phyloP scores from a whole-genome alignment of 2,888 invertebrate genomes.

The Ashinkailepas kermadecensis region DNA sequence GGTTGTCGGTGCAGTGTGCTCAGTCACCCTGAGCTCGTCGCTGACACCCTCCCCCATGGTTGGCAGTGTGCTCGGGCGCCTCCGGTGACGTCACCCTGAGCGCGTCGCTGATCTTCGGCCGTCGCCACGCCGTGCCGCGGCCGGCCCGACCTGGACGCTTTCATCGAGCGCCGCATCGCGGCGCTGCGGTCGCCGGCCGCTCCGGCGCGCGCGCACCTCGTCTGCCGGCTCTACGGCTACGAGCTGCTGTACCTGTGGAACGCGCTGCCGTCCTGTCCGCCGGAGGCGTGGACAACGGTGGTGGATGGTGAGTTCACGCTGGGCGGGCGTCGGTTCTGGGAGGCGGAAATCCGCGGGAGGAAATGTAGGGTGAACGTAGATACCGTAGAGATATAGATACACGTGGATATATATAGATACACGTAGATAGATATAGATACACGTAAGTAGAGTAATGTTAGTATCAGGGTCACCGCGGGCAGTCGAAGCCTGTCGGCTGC shows the following conservation, averaged over 20 bases:
- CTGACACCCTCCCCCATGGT: too few species aligned
- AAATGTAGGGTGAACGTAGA: too few species aligned
- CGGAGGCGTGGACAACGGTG: slow-evolving; percentile 36
- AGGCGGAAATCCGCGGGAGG: neutral
- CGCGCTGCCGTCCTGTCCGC: slow-evolving; percentile 52
- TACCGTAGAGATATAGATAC: too few species aligned
- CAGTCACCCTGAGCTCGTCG: too few species aligned
- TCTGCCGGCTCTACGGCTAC: slow-evolving; percentile 54
- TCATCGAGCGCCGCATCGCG: slow-evolving; percentile 30
- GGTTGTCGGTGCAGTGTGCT: too few species aligned
- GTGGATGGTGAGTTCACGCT: slow-evolving; percentile 27
- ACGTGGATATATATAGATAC: too few species aligned
- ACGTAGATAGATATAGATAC: too few species aligned
- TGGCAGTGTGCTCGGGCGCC: neutral
- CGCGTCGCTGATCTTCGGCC: slow-evolving; percentile 56
- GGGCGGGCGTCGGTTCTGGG: too few species aligned
- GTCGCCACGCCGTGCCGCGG: slow-evolving; percentile 61
- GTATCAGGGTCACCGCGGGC: too few species aligned
- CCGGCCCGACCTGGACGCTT: slow-evolving; percentile 48
- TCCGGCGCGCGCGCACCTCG: slow-evolving; percentile 36
- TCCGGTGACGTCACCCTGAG: slow-evolving; percentile 46
- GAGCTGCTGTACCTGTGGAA: slow-evolving; percentile 63
- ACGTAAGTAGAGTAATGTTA: too few species aligned
- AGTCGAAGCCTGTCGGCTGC: too few species aligned
- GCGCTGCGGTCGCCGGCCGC: neutral